These are phyloP conservation scores for Chironomus striatipennis DNA, from an alignment of 1,140 invertebrate species.

Conservation along the genomic window DNA sequence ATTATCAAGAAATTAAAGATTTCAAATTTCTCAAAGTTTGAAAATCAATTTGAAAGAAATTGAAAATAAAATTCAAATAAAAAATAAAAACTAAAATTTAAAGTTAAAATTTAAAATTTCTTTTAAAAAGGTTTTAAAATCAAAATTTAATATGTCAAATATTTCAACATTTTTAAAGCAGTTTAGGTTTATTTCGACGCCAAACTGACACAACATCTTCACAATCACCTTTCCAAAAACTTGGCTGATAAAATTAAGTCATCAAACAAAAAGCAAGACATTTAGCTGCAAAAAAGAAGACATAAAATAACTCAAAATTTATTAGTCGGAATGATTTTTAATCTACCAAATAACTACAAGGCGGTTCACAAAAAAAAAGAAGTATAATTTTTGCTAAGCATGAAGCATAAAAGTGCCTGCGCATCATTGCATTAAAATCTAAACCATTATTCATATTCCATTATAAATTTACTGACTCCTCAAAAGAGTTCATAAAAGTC, in stretches of 20 bases:
- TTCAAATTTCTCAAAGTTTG: too few relatives aligned
- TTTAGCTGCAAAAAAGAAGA: background rate
- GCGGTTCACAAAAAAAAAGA: background rate
- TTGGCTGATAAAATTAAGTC: background rate
- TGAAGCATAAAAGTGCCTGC: background rate
- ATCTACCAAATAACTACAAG: background rate
- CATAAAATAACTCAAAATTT: background rate
- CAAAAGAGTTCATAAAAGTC: background rate
- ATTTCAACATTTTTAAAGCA: too few relatives aligned
- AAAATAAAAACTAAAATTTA: too few relatives aligned
- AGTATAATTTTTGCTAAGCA: background rate
- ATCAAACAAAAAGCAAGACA: background rate
- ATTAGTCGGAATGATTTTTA: background rate
- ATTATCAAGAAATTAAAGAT: too few relatives aligned
- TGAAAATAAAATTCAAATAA: too few relatives aligned
- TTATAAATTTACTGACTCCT: background rate
- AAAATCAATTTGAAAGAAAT: too few relatives aligned
- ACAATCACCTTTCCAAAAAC: too few relatives aligned
- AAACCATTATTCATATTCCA: background rate
- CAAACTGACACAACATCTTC: too few relatives aligned
- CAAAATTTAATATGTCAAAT: too few relatives aligned
- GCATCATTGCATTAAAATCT: slow-evolving; percentile 13
- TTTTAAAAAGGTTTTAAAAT: too few relatives aligned
- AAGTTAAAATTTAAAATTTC: too few relatives aligned
- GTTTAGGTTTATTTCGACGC: too few relatives aligned